A percentile compares a stretch with the other conserved stretches of the same genome.
Evolutionary conservation across 1,140 invertebrate genomes (phyloP).

Genomic region (Heliothis subflexa): DNA sequence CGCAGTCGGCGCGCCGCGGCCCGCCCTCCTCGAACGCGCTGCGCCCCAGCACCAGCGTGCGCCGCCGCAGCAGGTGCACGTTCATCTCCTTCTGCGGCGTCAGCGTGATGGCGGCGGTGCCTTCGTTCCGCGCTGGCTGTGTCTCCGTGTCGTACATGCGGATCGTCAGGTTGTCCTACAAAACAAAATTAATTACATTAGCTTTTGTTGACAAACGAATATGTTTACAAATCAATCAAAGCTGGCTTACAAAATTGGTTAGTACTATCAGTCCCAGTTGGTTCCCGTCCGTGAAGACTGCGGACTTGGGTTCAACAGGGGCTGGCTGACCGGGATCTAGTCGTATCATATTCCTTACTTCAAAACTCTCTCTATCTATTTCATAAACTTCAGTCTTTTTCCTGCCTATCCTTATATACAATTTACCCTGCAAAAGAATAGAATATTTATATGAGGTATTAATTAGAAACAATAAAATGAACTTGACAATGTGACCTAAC

Average conservation of each 20-base stretch:
- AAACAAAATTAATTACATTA: neutral
- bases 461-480: conserved; percentile 18
- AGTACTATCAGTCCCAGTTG: conserved; percentile 92
- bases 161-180: conserved; percentile 93
- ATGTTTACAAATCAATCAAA: neutral
- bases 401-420: conserved; percentile 86
- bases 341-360: conserved; percentile 87
- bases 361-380: conserved; percentile 87
- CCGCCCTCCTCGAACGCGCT: conserved; percentile 90
- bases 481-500: conserved; percentile 57
- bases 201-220: too few relatives aligned
- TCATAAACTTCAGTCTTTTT: conserved; percentile 88
- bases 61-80: conserved; percentile 87
- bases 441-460: neutral
- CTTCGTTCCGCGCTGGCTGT: conserved; percentile 54
- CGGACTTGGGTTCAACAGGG: conserved; percentile 86
- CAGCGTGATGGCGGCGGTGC: conserved; percentile 61
- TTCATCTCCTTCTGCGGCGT: conserved; percentile 85
- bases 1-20: conserved; percentile 67
- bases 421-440: conserved; percentile 80
- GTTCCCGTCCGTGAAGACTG: conserved; percentile 95
- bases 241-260: conserved; percentile 91
- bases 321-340: conserved; percentile 88
- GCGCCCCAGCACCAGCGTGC: conserved; percentile 91
- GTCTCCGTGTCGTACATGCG: conserved; percentile 91